These are phyloP conservation scores for Oryzias curvinotus DNA, from an alignment of 2,113 vertebrate species.

Conservation along the genomic window DNA sequence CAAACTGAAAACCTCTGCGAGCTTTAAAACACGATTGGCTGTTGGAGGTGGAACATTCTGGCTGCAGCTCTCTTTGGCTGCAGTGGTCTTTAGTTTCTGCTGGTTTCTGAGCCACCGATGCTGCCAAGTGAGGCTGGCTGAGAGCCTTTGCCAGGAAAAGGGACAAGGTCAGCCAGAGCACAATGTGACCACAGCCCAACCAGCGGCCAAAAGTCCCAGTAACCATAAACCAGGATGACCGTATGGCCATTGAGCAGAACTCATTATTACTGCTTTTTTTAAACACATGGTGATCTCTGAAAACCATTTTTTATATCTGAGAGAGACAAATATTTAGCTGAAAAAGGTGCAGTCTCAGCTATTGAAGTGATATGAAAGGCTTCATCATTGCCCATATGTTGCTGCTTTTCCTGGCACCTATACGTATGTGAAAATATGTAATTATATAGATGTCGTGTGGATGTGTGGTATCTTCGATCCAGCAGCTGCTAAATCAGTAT, in stretches of 20 bases:
- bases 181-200: slow-evolving; percentile 32
- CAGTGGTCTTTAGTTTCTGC: slow-evolving; percentile 28
- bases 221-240: slow-evolving; percentile 16
- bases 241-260: slow-evolving; percentile 10
- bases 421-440: not conserved
- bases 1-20: not conserved
- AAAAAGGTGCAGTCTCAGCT: slow-evolving; percentile 16
- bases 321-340: slow-evolving; percentile 45
- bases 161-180: slow-evolving; percentile 71
- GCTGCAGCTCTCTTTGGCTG: slow-evolving; percentile 35
- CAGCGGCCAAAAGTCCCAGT: slow-evolving; percentile 31
- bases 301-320: slow-evolving; percentile 10
- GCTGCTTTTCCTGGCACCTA: not conserved
- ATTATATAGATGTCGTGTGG: not conserved
- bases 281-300: no score
- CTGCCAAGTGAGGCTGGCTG: slow-evolving; percentile 47
- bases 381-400: no score
- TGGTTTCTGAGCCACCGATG: slow-evolving; percentile 41
- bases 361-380: no score
- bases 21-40: no score
- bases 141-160: slow-evolving; percentile 32
- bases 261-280: slow-evolving; percentile 1
- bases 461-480: slow-evolving; percentile 31
- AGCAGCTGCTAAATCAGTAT: slow-evolving; percentile 51
- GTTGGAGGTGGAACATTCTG: slow-evolving; percentile 23